Evolutionary conservation across 2,113 vertebrate genomes (phyloP), one percentile per base, ranked within the genome.

Genomic region (Barnardius zonarius): DNA sequence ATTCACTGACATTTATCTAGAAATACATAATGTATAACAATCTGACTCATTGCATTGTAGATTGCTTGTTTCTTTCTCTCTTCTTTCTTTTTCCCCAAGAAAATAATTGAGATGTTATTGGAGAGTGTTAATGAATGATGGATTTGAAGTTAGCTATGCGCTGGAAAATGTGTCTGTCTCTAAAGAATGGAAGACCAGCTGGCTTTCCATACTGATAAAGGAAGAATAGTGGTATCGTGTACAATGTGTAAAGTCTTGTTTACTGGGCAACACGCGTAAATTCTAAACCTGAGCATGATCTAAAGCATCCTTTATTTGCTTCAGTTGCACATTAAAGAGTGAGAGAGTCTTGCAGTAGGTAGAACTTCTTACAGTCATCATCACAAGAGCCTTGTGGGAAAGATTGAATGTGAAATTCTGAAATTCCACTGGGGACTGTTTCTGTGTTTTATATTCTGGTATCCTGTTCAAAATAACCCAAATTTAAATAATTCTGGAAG

Each of bases 401-500:
- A 88, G 92, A 92, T 8, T 5, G 44, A 49, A 63, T 44, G 35
- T 76, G 31, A 69, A 85, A 59, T 83, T 92, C 54, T 69, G 49
- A 54, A 91, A 63, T 95, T 77, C 69, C 83, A 66, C 67, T 77
- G 41, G 54, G 54, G 51, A 70, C 25, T 90, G 20, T 75, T 93
- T 51, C 55, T 68, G 54, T 92, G 59, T 61, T 95, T 91, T 82
- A 30, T 84, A 48, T 84, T 96, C 80, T 88, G 52, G 7, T 82
- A 86, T 55, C n/a, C 52, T 93, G 51, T 78, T 95, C 55, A 77
- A 86, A 75, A 73, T 86, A 92, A 86, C 44, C 16, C n/a, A 52
- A 52, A 84, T 83, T 81, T 92, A 67, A 92, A 70, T 91, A 81
- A 86, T 93, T 93, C 48, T 37, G 52, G 77, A 76, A 92, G 74